phyloP scores from a whole-genome alignment of 2,888 invertebrate genomes.

The Phalangium opilio region DNA sequence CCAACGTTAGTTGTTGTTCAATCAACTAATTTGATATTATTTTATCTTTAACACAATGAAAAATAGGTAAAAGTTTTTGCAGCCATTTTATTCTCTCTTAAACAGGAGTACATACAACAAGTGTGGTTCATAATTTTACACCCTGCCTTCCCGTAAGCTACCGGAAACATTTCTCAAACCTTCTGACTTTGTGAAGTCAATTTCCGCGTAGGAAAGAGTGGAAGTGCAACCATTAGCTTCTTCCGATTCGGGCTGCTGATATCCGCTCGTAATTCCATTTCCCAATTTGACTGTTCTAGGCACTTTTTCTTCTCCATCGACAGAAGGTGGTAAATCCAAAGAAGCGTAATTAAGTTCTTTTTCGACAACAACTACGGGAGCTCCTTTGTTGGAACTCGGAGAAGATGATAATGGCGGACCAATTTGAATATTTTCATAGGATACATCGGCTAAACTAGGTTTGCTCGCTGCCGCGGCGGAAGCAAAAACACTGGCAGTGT shows the following conservation, averaged over 20 bases:
- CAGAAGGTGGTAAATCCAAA: slow-evolving; percentile 26
- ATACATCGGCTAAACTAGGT: slow-evolving; percentile 14
- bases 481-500: too few relatives aligned
- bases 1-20: too few relatives aligned
- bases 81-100: too few relatives aligned
- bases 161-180: slow-evolving; percentile 24
- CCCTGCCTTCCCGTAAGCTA: slow-evolving; percentile 15
- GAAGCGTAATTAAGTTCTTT: slow-evolving; percentile 36
- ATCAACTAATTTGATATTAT: too few relatives aligned
- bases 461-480: neutral
- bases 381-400: slow-evolving; percentile 12
- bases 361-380: slow-evolving; percentile 31
- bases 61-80: too few relatives aligned
- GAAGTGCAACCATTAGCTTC: slow-evolving; percentile 8
- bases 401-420: slow-evolving; percentile 7
- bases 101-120: too few relatives aligned
- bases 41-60: too few relatives aligned
- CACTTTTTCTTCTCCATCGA: slow-evolving; percentile 23
- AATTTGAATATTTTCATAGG: slow-evolving; percentile 18
- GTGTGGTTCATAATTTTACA: too few relatives aligned
- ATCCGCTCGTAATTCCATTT: too few relatives aligned
- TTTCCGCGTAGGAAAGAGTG: slow-evolving; percentile 28
- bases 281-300: slow-evolving; percentile 12
- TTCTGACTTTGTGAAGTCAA: slow-evolving; percentile 31
- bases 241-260: slow-evolving; percentile 12